Percentiles rank a stretch among this genome's conserved stretches.
Evolutionary conservation across 2,888 invertebrate genomes (phyloP).

Genomic region (Linnaemya vulpina): DNA sequence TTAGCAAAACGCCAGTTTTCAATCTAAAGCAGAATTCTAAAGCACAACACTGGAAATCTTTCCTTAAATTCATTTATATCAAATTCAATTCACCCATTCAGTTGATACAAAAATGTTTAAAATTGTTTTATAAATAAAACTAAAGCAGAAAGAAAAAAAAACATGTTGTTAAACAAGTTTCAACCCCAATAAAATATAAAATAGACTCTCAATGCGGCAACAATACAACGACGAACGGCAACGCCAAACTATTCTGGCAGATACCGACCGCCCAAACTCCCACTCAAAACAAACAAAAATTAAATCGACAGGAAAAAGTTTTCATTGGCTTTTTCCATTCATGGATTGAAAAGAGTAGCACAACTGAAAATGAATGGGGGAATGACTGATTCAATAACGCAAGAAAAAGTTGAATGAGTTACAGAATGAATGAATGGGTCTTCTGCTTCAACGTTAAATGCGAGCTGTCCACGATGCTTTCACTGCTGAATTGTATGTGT

Average conservation of each 20-base stretch:
- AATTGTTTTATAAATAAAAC: constrained; percentile 39
- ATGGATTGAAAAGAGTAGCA: constrained; percentile 52
- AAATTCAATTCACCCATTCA: constrained; percentile 23
- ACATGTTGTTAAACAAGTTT: background rate
- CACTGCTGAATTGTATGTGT: background rate
- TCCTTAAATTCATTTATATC: background rate
- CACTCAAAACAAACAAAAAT: constrained; percentile 37
- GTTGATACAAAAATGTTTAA: constrained; percentile 12
- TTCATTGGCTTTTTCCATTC: constrained; percentile 56
- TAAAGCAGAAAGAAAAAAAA: constrained; percentile 6
- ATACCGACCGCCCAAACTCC: constrained; percentile 15
- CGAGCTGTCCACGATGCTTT: constrained; percentile 25
- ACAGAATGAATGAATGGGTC: constrained; percentile 6
- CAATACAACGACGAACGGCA: background rate
- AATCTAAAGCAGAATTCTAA: background rate
- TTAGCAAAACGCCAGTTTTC: no score
- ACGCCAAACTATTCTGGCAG: constrained; percentile 3
- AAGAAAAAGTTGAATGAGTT: constrained; percentile 29
- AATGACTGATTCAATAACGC: constrained; percentile 10
- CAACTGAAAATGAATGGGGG: constrained; percentile 35
- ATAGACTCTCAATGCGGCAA: constrained; percentile 3
- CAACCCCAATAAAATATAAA: background rate
- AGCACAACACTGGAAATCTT: constrained; percentile 8
- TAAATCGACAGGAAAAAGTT: constrained; percentile 56
- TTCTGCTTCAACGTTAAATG: background rate